Percentiles rank a stretch among this genome's conserved stretches.
Conservation (phyloP, 2,797 vertebrate genomes). For the Phoxinus dragarum region DNA sequence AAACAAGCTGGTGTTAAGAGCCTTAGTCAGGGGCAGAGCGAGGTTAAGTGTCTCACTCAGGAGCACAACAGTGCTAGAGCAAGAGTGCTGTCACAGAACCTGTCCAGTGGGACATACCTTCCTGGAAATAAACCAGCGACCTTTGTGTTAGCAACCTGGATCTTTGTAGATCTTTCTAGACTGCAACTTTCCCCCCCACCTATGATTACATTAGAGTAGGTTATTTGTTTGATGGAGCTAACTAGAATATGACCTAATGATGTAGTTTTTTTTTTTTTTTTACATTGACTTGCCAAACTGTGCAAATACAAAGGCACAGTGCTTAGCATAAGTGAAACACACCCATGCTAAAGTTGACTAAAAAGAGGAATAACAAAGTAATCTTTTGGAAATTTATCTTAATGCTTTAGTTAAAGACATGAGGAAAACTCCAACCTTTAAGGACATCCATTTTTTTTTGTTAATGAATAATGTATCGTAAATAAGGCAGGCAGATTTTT, state of each 20-base stretch:
- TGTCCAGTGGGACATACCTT: slow-evolving; percentile 36
- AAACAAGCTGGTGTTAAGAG: slow-evolving; percentile 49
- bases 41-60: slow-evolving; percentile 52
- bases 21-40: slow-evolving; percentile 23
- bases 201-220: background rate
- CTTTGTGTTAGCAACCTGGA: slow-evolving; percentile 21
- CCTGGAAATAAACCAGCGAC: slow-evolving; percentile 32
- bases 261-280: background rate
- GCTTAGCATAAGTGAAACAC: too few species aligned
- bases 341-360: too few species aligned
- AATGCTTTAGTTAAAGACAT: too few species aligned
- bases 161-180: background rate
- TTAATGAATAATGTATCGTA: too few species aligned
- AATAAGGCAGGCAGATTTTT: too few species aligned
- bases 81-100: slow-evolving; percentile 48
- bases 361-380: too few species aligned
- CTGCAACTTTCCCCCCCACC: background rate
- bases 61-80: slow-evolving; percentile 32
- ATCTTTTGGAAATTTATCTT: too few species aligned
- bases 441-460: too few species aligned
- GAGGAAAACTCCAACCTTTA: too few species aligned
- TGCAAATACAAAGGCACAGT: background rate
- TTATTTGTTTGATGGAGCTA: background rate
- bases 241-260: background rate
- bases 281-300: background rate